Evolutionary conservation across 1,140 invertebrate genomes (phyloP).

Genomic region (Sipha flava): DNA sequence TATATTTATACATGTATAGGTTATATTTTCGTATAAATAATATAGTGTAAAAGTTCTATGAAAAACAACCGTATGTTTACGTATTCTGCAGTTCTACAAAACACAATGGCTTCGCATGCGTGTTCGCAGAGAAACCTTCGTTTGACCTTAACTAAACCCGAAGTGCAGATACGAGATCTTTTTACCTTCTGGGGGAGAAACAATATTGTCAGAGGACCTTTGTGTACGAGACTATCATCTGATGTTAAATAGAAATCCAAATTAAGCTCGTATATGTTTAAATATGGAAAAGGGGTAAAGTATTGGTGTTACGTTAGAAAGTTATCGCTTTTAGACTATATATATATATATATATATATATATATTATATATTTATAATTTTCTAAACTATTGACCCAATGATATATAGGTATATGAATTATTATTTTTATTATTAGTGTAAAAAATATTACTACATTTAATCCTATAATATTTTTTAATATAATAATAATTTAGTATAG

Average conservation of each 20-base stretch:
- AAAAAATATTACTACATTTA: no score
- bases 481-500: no score
- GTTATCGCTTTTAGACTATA: not conserved
- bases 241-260: slow-evolving; percentile 21
- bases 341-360: no score
- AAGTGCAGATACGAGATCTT: slow-evolving; percentile 20
- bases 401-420: no score
- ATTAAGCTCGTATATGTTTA: not conserved
- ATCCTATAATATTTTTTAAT: no score
- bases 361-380: no score
- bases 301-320: not conserved
- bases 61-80: not conserved
- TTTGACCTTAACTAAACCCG: slow-evolving; percentile 22
- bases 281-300: not conserved
- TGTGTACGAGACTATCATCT: not conserved
- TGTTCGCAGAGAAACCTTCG: slow-evolving; percentile 9
- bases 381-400: no score
- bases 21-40: not conserved
- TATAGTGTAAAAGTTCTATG: not conserved
- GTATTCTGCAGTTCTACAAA: not conserved
- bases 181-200: slow-evolving; percentile 31
- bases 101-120: slow-evolving; percentile 2
- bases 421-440: no score
- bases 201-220: slow-evolving; percentile 20
- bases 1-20: not conserved